These are phyloP conservation scores for Phymanthus crucifer DNA, from an alignment of 92 coral and sea anemone species.

Conservation along the genomic window DNA sequence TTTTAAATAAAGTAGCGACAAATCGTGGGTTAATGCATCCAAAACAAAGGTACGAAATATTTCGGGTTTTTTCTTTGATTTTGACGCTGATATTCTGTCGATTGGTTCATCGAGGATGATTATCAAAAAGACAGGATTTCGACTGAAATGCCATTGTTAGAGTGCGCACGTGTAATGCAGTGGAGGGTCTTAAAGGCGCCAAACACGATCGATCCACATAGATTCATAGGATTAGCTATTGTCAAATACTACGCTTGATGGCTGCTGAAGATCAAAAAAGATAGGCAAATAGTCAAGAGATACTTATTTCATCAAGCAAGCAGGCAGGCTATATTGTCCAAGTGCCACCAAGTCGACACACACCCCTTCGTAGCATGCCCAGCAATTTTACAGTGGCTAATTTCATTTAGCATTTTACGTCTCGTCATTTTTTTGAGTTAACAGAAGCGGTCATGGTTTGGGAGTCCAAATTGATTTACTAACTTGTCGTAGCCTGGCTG, in stretches of 20 bases:
- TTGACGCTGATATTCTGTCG: slow-evolving; percentile 33
- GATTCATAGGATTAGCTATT: slow-evolving; percentile 54
- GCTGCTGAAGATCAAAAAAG: slow-evolving; percentile 30
- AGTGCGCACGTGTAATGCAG: slow-evolving; percentile 23
- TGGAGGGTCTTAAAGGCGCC: slow-evolving; percentile 59
- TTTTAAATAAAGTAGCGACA: slow-evolving; percentile 26
- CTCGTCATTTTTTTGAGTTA: slow-evolving; percentile 11
- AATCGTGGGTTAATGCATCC: slow-evolving; percentile 17
- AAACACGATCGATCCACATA: slow-evolving; percentile 42
- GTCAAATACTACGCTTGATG: slow-evolving; percentile 50
- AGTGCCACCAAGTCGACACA: slow-evolving; percentile 3
- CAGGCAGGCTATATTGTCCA: neutral
- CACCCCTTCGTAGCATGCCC: neutral
- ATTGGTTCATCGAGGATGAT: slow-evolving; percentile 18
- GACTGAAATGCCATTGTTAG: slow-evolving; percentile 31
- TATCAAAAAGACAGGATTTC: neutral
- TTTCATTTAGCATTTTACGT: slow-evolving; percentile 6
- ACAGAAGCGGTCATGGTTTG: slow-evolving; percentile 27
- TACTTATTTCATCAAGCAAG: slow-evolving; percentile 7
- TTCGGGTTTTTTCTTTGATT: slow-evolving; percentile 38
- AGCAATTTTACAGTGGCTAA: slow-evolving; percentile 16
- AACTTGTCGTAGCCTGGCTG: slow-evolving; percentile 57
- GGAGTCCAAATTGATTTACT: slow-evolving; percentile 56
- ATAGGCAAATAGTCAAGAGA: slow-evolving; percentile 13
- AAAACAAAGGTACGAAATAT: slow-evolving; percentile 17